Evolutionary conservation across 2,113 vertebrate species (phyloP), one percentile per base, ranked within the genome.

Genomic region (Benitochromis conjunctus): DNA sequence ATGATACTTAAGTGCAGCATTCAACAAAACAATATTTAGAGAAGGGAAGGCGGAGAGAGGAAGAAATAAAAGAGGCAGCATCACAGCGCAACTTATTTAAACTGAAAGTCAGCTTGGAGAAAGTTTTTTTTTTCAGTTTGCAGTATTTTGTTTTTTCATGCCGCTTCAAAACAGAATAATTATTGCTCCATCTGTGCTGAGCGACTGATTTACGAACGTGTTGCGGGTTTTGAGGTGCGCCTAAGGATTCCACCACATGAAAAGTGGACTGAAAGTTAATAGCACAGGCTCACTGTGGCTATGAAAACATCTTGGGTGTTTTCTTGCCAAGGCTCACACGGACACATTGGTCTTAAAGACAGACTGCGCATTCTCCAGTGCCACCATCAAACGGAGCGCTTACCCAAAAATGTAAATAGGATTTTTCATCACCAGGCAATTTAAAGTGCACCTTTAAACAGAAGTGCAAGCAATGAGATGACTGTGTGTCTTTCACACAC

Each of bases 151-250:
- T 81, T 89, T 66, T 84, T 86, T 83, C 43, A 46, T 81, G 54
- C 79, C 16, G 36, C 80, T 84, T 85, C 21, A 82, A 43, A 89
- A 82, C 57, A 71, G 43, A 78, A 74, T 81, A 46, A 86, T 84
- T 34, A 43, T 26, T 71, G 14, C 78, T 80, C 62, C 66, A 16
- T 93, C 81, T 81, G 78, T 87, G 80, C 69, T 21, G 57, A 80
- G 80, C 54, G 4, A 57, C 91, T 92, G 92, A 94, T 94, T 92
- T 94, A 90, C 80, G 88, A 90, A 76, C 91, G 76, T 94, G 94
- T 92, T 93, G 94, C 54, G 93, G 94, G 80, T 83, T 91, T 84
- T 19, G 90, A 86, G 92, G 91, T 92, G 86, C 74, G 81, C 81
- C 87, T 91, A 84, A 57, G 76, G 57, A 86, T 79, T 41, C 58